Evolutionary conservation across 2,797 vertebrate genomes (phyloP).

Genomic region (Podarcis siculus): DNA sequence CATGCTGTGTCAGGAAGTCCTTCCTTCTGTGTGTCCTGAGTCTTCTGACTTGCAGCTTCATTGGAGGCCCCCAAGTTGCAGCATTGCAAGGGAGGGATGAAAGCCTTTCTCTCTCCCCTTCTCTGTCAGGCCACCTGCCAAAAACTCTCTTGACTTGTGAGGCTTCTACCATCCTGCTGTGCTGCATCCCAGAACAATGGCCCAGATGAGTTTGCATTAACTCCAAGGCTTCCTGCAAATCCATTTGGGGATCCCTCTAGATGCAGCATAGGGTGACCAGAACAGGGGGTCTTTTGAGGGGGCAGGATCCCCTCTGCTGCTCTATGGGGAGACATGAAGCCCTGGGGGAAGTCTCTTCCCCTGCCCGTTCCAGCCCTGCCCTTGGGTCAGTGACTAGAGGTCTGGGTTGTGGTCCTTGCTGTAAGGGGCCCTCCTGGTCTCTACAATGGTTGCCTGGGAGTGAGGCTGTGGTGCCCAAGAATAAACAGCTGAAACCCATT

Average conservation of each 20-base stretch:
- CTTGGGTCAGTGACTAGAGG: background rate
- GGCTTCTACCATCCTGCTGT: background rate
- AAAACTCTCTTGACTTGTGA: too few relatives aligned
- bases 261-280: background rate
- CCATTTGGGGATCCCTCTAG: background rate
- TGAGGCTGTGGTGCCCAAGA: background rate
- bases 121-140: too few relatives aligned
- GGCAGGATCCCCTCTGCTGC: background rate
- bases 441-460: background rate
- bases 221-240: background rate
- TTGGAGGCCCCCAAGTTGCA: too few relatives aligned
- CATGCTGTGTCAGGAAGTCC: too few relatives aligned
- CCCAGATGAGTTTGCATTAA: background rate
- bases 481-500: background rate
- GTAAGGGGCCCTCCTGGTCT: too few relatives aligned
- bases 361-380: too few relatives aligned
- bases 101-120: too few relatives aligned
- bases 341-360: background rate
- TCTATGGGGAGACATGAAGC: too few relatives aligned
- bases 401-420: background rate
- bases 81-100: too few relatives aligned
- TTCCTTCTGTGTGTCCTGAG: too few relatives aligned
- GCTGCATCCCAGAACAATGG: background rate
- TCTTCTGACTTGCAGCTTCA: background rate
- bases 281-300: background rate